Percentiles rank a stretch among this genome's conserved stretches.
phyloP scores from a whole-genome alignment of 2,113 vertebrate species.

The Pedetes capensis region DNA sequence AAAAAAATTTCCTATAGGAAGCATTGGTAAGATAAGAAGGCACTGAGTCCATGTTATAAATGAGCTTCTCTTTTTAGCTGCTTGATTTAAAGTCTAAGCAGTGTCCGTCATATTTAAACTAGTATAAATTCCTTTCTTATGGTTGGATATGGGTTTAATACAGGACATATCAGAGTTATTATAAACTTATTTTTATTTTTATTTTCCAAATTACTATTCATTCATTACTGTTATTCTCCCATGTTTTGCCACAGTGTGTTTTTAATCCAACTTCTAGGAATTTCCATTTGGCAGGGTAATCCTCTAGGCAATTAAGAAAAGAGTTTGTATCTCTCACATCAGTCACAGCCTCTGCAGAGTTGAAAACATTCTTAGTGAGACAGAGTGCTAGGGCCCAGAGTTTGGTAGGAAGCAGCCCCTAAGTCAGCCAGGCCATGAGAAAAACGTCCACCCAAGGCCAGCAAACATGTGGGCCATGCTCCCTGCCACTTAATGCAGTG shows the following conservation, averaged over 20 bases:
- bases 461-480: neutral
- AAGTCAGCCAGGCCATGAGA: neutral
- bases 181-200: constrained; percentile 81
- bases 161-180: constrained; percentile 76
- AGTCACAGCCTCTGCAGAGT: no score
- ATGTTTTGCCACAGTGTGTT: constrained; percentile 72
- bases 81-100: constrained; percentile 75
- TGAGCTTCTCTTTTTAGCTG: constrained; percentile 75
- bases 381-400: neutral
- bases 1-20: constrained; percentile 77
- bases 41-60: constrained; percentile 79
- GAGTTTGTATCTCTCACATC: no score
- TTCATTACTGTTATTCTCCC: constrained; percentile 70
- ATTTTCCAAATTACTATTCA: constrained; percentile 79
- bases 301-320: neutral
- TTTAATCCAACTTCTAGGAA: constrained; percentile 75
- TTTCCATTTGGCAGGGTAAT: constrained; percentile 68
- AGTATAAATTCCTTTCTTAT: constrained; percentile 75
- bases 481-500: neutral
- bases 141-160: constrained; percentile 79
- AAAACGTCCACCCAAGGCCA: neutral
- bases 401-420: neutral
- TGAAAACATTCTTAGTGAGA: neutral
- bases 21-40: constrained; percentile 70
- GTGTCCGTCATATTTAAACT: constrained; percentile 77